Evolutionary conservation across 1,140 invertebrate species (phyloP).

Genomic region (Protaetia brevitarsis): DNA sequence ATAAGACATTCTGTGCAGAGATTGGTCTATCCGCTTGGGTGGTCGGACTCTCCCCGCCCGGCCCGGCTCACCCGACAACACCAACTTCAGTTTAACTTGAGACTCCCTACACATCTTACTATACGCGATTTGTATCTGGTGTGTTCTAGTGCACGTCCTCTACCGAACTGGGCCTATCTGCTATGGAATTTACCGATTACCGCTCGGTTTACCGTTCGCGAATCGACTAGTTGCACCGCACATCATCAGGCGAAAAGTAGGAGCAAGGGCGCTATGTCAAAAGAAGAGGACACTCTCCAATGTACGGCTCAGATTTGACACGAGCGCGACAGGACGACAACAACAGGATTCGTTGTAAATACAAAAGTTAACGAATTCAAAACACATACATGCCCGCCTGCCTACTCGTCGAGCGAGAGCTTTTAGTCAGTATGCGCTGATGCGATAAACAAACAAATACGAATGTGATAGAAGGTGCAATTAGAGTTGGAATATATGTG

Average conservation of each 20-base stretch:
- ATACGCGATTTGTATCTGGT: slow-evolving; percentile 29
- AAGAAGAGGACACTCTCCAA: neutral
- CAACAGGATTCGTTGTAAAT: slow-evolving; percentile 11
- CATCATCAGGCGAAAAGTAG: neutral
- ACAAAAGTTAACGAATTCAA: slow-evolving; percentile 6
- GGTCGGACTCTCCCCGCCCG: slow-evolving; percentile 42
- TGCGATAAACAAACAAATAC: slow-evolving; percentile 17
- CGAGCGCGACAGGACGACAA: slow-evolving; percentile 3
- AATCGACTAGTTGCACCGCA: neutral
- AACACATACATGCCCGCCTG: neutral
- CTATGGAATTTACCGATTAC: slow-evolving; percentile 19
- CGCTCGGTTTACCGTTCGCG: neutral
- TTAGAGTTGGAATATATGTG: slow-evolving; percentile 16
- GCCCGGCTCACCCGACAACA: slow-evolving; percentile 29
- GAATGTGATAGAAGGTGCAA: slow-evolving; percentile 17
- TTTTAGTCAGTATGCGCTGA: slow-evolving; percentile 16
- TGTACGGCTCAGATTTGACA: slow-evolving; percentile 6
- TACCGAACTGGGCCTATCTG: neutral
- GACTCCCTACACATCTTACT: slow-evolving; percentile 32
- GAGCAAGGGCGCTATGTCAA: neutral
- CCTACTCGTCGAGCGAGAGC: neutral
- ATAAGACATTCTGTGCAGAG: slow-evolving; percentile 47
- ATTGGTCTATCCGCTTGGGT: slow-evolving; percentile 48
- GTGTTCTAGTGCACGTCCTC: slow-evolving; percentile 20
- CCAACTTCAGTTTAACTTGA: slow-evolving; percentile 35